A percentile compares a stretch with the other conserved stretches of the same genome.
These are phyloP conservation scores for Canis aureus DNA, from an alignment of 2,113 vertebrate genomes.

Conservation along the genomic window DNA sequence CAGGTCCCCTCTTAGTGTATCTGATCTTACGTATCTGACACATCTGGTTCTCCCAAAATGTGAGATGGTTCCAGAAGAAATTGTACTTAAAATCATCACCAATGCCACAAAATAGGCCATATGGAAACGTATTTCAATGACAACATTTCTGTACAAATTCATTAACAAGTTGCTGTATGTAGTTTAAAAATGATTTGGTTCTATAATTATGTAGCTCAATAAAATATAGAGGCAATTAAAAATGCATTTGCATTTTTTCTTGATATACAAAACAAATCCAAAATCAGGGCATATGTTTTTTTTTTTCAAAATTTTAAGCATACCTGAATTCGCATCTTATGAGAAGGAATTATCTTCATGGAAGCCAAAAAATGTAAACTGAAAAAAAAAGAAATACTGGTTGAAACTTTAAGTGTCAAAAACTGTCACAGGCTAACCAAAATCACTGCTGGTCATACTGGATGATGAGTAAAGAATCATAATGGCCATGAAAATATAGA, in stretches of 20 bases:
- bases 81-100: not conserved
- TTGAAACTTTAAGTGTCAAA: not conserved
- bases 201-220: not conserved
- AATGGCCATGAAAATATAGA: not conserved
- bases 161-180: not conserved
- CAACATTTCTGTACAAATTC: not conserved
- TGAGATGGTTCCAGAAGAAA: conserved; percentile 18
- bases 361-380: not conserved
- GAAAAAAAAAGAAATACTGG: not conserved
- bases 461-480: not conserved
- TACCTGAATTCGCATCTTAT: not conserved
- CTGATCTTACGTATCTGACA: not conserved
- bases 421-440: not conserved
- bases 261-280: not conserved
- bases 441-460: not conserved
- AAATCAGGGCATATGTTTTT: not conserved
- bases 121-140: not conserved
- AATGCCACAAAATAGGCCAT: not conserved
- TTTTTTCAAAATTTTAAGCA: not conserved
- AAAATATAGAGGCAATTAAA: not conserved
- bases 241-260: not conserved
- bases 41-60: not conserved
- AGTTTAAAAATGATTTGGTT: not conserved
- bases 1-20: not conserved
- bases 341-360: not conserved